Conservation (phyloP, 92 coral and sea anemone genomes). For the Epizoanthus stellaris region DNA sequence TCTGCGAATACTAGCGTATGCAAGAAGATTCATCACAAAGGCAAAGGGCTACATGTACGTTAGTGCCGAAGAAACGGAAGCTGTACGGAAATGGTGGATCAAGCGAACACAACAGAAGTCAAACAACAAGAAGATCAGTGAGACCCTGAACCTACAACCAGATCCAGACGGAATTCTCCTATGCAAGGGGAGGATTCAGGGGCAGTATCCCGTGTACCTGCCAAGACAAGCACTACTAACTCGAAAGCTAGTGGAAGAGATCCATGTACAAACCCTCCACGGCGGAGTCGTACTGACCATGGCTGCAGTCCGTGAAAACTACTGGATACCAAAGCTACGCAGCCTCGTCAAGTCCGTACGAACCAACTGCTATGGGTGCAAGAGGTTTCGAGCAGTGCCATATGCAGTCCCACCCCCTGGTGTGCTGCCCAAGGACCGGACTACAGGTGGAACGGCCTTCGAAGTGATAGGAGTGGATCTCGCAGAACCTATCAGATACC, state of each 20-base stretch:
- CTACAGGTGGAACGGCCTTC: slow-evolving; percentile 19
- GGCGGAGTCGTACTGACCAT: slow-evolving; percentile 6
- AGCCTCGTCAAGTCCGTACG: neutral
- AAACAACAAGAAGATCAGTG: neutral
- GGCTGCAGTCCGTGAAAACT: neutral
- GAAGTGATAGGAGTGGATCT: slow-evolving; percentile 38
- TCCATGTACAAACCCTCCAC: slow-evolving; percentile 15
- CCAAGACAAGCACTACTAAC: slow-evolving; percentile 13
- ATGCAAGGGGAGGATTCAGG: slow-evolving; percentile 46
- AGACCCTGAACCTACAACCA: slow-evolving; percentile 27
- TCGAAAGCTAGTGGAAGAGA: slow-evolving; percentile 32
- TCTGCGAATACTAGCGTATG: slow-evolving; percentile 41
- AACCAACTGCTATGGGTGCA: slow-evolving; percentile 1
- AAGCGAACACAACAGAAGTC: slow-evolving; percentile 29
- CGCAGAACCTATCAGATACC: slow-evolving; percentile 43
- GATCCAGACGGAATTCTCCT: slow-evolving; percentile 19
- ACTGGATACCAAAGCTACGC: neutral
- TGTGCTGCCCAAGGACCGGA: slow-evolving; percentile 18
- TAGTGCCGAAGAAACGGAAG: slow-evolving; percentile 24
- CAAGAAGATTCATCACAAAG: slow-evolving; percentile 12
- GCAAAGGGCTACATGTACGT: slow-evolving; percentile 10
- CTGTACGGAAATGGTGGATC: slow-evolving; percentile 39
- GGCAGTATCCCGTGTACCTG: slow-evolving; percentile 55
- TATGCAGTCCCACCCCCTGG: slow-evolving; percentile 14
- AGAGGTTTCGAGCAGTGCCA: neutral